Base-by-base conservation (phyloP, 2,113 vertebrate species). In the Mus spicilegus region DNA sequence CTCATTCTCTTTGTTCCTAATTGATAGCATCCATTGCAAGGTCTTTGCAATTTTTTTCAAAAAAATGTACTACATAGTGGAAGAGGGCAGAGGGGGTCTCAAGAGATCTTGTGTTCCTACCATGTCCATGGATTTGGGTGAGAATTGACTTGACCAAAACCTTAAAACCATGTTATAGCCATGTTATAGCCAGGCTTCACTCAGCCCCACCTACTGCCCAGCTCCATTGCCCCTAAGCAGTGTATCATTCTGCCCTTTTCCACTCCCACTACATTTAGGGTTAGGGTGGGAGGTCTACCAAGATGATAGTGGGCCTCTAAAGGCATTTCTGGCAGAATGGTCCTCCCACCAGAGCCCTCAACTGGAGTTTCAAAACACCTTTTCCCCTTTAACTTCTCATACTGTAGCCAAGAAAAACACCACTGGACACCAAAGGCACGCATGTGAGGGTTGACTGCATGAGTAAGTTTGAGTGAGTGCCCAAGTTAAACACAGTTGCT, bases 261-360 rank as follows among this genome's bases (percentile, higher is more conserved):
- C 24, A 17, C 13, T 30, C 22, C 72, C 51, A 22, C 17, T 65
- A 42, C 51, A n/a, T 42, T 11, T 39, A 24, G 80, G 36, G 36
- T 26, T 2, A 8, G 3, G 5, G 80, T 39, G 17, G 1, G 12
- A 87, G 73, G 58, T 42, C 10, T 14, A 3, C 46, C 51, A 7
- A 5, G n/a, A 49, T 7, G 7, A 12, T 0, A 0, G 36, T 39
- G 33, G 42, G 30, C 33, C 26, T 46, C 49, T 19, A 85, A 22
- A 54, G 81, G 5, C 16, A 14, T 17, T 22, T 54, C 28, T 46
- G 22, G 61, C 14, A 54, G 24, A 69, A 17, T 13, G 14, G 33
- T 65, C 14, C 22, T 8, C 30, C 26, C 2, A 11, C n/a, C 10
- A 61, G 20, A 26, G 4, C 28, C 49, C 14, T 65, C n/a, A 7